These are phyloP conservation scores for Synergus gifuensis DNA, from an alignment of 2,888 invertebrate genomes.

Conservation along the genomic window DNA sequence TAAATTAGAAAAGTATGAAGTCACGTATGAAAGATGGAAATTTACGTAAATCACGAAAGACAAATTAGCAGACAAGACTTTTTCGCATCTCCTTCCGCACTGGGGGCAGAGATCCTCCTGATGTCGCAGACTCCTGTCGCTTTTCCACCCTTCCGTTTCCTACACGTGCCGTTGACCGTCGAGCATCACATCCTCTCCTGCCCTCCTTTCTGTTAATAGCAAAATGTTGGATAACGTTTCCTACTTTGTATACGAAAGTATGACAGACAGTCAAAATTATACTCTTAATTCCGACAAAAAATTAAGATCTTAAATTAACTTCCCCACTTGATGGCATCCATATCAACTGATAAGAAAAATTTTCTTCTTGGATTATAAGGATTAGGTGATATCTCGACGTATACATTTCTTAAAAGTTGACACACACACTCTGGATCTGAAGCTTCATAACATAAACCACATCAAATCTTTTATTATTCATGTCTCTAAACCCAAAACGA, in stretches of 20 bases:
- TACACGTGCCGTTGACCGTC: conserved; percentile 69
- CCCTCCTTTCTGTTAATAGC: conserved; percentile 71
- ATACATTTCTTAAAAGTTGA: too few species aligned
- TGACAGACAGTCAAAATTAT: not conserved
- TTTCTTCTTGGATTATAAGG: too few species aligned
- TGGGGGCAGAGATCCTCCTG: conserved; percentile 6
- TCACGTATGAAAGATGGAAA: too few species aligned
- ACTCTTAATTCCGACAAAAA: too few species aligned
- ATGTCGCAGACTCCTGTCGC: conserved; percentile 36
- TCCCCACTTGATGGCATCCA: too few species aligned
- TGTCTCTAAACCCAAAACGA: not conserved
- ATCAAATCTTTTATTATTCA: not conserved
- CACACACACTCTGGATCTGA: too few species aligned
- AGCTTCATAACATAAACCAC: too few species aligned
- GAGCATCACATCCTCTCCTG: conserved; percentile 62
- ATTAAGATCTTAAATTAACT: too few species aligned
- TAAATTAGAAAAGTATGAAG: not conserved
- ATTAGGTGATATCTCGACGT: too few species aligned
- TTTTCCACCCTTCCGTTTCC: conserved; percentile 63
- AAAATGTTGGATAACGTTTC: conserved; percentile 46
- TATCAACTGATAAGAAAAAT: too few species aligned
- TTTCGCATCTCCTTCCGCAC: not conserved
- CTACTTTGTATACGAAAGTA: conserved; percentile 3
- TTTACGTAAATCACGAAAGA: not conserved
- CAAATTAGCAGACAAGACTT: conserved; percentile 21